Base-by-base conservation (phyloP, 2,888 invertebrate genomes). In the Drosophila rubida region DNA sequence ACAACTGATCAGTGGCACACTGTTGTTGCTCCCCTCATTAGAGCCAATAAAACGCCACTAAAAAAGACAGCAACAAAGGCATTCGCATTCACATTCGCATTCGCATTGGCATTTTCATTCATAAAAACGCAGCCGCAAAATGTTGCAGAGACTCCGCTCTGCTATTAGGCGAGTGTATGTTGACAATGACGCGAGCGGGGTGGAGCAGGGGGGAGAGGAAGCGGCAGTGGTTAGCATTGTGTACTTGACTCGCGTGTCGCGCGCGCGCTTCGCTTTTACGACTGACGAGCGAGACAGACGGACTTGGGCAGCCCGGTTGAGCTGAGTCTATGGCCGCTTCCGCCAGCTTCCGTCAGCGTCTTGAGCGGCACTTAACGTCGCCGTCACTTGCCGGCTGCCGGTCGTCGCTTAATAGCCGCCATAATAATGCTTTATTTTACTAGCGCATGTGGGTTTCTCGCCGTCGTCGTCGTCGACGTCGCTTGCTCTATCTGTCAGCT, bases 401-500 rank as follows among this genome's bases (percentile, higher is more conserved):
- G 54, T 69, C 61, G 57, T 59, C 65, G 62, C 69, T 88, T 87
- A 86, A 87, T 88, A 75, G 58, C 50, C 37, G 71, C 69, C 76
- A 77, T 87, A 89, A 89, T 88, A 86, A 88, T 87, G 85, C 79
- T 89, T 87, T 78, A 87, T 84, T 87, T 88, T 79, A 87, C 74
- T 78, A 72, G 82, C 80, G 73, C 63, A 75, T 71, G 83, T 75
- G 70, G 69, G 66, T 50, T 48, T 60, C 59, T 37, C 14, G 48
- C 44, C 35, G 37, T 46, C 53, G 16, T 16, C 9, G n/a, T n/a
- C n/a, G n/a, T n/a, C n/a, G n/a, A n/a, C 37, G 19, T 19, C 19
- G 19, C 7, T 41, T n/a, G 5, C 22, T 37, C 39, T 35, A 23
- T 48, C 22, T 37, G 9, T 14, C 19, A 8, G 23, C 14, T 68